phyloP scores from a whole-genome alignment of 2,797 vertebrate genomes.

The Hippopotamyrus pictus region DNA sequence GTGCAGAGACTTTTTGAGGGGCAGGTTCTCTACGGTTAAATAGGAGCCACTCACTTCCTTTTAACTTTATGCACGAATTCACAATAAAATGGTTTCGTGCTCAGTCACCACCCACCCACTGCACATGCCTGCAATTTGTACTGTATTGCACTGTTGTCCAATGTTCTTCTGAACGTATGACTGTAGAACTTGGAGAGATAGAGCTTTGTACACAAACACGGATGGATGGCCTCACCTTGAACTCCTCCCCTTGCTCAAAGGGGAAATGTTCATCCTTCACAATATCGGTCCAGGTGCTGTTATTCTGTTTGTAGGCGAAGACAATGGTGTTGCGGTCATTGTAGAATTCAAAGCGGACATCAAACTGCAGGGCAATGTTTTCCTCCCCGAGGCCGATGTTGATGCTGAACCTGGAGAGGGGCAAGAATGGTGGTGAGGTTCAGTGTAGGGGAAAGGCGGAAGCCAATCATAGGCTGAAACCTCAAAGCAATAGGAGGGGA shows the following conservation, averaged over 20 bases:
- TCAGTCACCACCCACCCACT: not conserved
- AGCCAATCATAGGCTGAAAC: conserved; percentile 27
- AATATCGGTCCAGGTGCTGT: conserved; percentile 50
- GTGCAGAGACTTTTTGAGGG: not conserved
- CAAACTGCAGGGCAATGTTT: conserved; percentile 62
- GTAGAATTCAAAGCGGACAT: conserved; percentile 46
- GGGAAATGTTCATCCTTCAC: conserved; percentile 36
- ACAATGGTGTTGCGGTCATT: conserved; percentile 38
- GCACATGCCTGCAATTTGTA: not conserved
- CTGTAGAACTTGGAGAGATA: not conserved
- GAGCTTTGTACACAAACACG: not conserved
- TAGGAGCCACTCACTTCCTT: not conserved
- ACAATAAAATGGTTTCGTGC: not conserved
- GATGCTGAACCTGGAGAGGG: conserved; percentile 56
- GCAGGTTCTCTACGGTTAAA: not conserved
- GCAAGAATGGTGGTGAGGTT: not conserved
- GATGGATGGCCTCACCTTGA: conserved; percentile 50
- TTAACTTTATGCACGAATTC: not conserved
- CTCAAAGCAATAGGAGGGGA: not conserved
- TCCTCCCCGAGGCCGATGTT: conserved; percentile 58
- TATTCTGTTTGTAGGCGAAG: conserved; percentile 47
- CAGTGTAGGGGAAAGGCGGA: not conserved
- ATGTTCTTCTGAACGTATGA: not conserved
- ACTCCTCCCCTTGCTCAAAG: conserved; percentile 50
- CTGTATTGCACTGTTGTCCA: not conserved